Evolutionary conservation across 2,888 invertebrate genomes (phyloP).

Genomic region (Leptothorax acervorum): DNA sequence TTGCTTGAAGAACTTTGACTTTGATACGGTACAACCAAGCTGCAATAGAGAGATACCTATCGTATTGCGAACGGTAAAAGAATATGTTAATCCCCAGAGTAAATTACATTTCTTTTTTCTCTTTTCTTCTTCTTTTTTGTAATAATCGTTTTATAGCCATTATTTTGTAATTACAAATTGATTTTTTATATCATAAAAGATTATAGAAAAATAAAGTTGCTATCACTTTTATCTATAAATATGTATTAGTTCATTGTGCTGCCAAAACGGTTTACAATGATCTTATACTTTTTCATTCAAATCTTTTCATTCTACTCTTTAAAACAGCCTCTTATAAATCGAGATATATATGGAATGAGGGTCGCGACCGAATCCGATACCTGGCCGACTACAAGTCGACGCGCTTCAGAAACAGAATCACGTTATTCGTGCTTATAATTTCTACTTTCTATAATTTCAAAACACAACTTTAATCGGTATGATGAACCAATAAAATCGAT

Average conservation of each 20-base stretch:
- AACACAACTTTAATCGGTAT: background rate
- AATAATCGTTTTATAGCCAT: background rate
- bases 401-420: background rate
- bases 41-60: background rate
- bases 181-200: background rate
- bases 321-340: background rate
- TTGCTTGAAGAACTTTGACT: background rate
- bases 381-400: background rate
- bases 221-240: background rate
- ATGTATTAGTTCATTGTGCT: background rate
- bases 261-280: background rate
- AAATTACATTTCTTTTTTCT: background rate
- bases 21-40: background rate
- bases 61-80: background rate
- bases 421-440: background rate
- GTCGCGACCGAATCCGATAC: background rate
- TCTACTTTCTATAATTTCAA: background rate
- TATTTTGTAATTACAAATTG: too few relatives aligned
- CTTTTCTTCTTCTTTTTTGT: background rate
- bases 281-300: background rate
- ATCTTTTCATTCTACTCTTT: background rate
- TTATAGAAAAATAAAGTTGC: background rate
- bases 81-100: background rate
- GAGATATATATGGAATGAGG: conserved; percentile 1
- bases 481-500: background rate